Base-by-base conservation (phyloP, 23 tunicate species). In the Pegea sp. region DNA sequence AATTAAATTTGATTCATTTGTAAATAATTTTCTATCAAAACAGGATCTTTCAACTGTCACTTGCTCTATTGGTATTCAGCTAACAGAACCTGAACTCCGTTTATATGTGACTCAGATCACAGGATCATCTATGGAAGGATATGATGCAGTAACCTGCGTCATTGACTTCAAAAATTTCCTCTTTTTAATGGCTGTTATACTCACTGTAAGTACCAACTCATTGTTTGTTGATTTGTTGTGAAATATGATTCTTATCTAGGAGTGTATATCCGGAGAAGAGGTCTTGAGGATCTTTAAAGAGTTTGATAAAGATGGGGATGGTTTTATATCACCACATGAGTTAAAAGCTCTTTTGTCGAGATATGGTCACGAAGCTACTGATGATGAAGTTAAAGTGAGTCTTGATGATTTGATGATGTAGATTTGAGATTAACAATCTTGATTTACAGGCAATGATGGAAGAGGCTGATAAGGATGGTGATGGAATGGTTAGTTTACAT, bases 241-340 rank as follows among this genome's bases (percentile, higher is more conserved):
- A n/a, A n/a, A n/a, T n/a, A 38, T 16, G 16, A 32, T 63, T 26
- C 30, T 28, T 62, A 44, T 54, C 2, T 48, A 74, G 84, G 64
- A 74, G 24, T 74, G 84, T 31, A 59, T 74, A 2, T 61, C 84
- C 3, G 67, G 56, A 26, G 72, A 74, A 2, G 84, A 74, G 53
- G 65, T 69, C 1, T 30, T n/a, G 28, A 38, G 65, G 20, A 66
- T 74, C 33, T 74, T 74, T 49, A 6, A 23, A 18, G 60, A 65
- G 56, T 74, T 74, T 29, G 84, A 74, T 44, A 59, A 53, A 52
- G 72, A 74, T 48, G 84, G 84, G 25, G 84, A 74, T 33, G 84
- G 84, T 1, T 74, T 54, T 42, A 74, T 74, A 38, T 65, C 84
- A 5, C 66, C 66, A 22, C 44, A 74, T 18, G 84, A 74, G 32